A percentile compares a stretch with the other conserved stretches of the same genome.
phyloP scores from a whole-genome alignment of 2,888 invertebrate species.

The Drosophila borborema region DNA sequence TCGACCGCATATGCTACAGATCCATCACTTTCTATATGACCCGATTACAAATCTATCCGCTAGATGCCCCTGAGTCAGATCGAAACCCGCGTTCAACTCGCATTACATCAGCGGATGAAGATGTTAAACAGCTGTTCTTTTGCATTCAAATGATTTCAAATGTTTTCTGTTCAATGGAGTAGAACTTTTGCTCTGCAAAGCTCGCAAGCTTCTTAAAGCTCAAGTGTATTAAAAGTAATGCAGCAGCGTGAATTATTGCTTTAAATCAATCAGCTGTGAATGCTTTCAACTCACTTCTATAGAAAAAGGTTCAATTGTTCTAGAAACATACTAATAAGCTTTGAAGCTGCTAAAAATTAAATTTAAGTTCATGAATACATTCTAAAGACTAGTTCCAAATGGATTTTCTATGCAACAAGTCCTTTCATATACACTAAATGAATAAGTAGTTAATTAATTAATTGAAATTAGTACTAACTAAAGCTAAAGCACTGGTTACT shows the following conservation, averaged over 20 bases:
- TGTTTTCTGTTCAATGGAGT: neutral
- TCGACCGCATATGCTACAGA: slow-evolving; percentile 22
- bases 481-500: no score
- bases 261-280: no score
- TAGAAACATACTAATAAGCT: neutral
- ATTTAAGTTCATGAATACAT: neutral
- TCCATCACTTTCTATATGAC: slow-evolving; percentile 44
- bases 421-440: no score
- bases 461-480: no score
- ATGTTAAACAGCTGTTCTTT: neutral
- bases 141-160: neutral
- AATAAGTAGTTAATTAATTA: no score
- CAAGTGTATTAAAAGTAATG: neutral
- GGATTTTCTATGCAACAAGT: neutral
- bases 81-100: neutral
- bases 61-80: neutral
- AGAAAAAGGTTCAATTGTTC: neutral
- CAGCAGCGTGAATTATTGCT: neutral
- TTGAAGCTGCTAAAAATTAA: neutral
- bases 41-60: slow-evolving; percentile 6
- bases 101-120: neutral
- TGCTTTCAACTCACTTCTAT: neutral
- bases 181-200: neutral
- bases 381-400: neutral
- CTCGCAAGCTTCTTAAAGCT: neutral